A percentile compares a stretch with the other conserved stretches of the same genome.
These are phyloP conservation scores for Merops nubicus DNA, from an alignment of 2,113 vertebrate genomes.

Conservation along the genomic window DNA sequence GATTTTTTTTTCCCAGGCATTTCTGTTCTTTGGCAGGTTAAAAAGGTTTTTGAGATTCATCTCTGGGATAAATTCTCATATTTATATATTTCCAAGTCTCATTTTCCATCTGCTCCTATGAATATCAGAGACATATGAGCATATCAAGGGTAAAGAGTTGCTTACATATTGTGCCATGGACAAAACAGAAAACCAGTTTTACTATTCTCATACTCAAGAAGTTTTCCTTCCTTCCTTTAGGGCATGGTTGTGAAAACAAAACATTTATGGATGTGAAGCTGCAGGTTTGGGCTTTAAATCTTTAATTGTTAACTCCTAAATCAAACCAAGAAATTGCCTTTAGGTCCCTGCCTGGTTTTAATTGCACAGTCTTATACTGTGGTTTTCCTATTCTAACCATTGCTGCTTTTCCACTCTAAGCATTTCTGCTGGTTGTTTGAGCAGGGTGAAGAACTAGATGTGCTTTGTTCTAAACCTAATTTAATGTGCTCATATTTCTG, in stretches of 20 bases:
- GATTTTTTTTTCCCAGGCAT: neutral
- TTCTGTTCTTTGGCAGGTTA: neutral
- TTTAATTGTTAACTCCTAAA: conserved; percentile 8
- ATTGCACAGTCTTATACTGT: neutral
- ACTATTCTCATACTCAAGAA: neutral
- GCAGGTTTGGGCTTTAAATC: neutral
- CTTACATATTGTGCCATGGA: neutral
- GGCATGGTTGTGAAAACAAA: neutral
- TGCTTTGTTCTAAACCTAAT: neutral
- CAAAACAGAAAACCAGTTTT: neutral
- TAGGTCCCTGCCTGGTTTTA: conserved; percentile 21
- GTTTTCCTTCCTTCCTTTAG: neutral
- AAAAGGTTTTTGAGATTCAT: neutral
- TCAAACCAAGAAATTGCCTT: neutral
- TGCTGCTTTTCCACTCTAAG: neutral
- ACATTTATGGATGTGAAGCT: neutral
- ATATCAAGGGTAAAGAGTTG: neutral
- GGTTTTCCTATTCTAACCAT: neutral
- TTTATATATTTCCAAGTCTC: neutral
- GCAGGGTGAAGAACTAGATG: neutral
- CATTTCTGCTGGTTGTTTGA: neutral
- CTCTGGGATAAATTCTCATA: neutral
- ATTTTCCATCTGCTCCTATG: neutral
- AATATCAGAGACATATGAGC: neutral
- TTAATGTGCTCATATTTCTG: neutral